A percentile compares a stretch with the other conserved stretches of the same genome.
phyloP scores from a whole-genome alignment of 2,113 vertebrate genomes.

The Barbus barbus region DNA sequence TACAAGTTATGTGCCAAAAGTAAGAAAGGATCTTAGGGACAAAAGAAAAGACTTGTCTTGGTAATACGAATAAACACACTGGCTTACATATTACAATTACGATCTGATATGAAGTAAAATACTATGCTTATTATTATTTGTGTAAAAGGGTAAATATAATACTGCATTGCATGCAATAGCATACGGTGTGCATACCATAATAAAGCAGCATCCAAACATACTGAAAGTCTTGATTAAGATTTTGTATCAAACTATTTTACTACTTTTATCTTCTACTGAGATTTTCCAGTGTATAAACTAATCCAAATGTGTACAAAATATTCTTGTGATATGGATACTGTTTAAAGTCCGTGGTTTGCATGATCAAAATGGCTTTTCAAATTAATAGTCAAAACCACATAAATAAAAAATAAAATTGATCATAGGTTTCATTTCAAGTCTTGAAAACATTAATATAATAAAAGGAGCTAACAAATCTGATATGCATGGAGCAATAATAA shows the following conservation, averaged over 20 bases:
- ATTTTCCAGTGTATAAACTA: conserved; percentile 52
- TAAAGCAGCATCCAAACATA: neutral
- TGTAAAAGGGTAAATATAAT: neutral
- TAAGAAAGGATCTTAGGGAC: neutral
- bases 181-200: neutral
- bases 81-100: neutral
- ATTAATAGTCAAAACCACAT: neutral
- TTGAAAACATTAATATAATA: neutral
- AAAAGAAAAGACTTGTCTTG: neutral
- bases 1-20: neutral
- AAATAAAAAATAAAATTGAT: neutral
- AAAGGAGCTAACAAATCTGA: neutral
- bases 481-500: neutral
- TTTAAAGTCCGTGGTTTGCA: neutral
- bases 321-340: neutral
- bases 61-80: neutral
- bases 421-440: neutral
- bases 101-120: neutral
- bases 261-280: too few relatives aligned
- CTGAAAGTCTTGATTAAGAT: neutral
- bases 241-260: neutral
- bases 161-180: neutral
- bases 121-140: neutral
- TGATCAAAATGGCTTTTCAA: neutral
- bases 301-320: conserved; percentile 17